These are phyloP conservation scores for Heliocidaris tuberculata DNA, from an alignment of 35 echinoderm and acorn worm genomes.

Conservation along the genomic window DNA sequence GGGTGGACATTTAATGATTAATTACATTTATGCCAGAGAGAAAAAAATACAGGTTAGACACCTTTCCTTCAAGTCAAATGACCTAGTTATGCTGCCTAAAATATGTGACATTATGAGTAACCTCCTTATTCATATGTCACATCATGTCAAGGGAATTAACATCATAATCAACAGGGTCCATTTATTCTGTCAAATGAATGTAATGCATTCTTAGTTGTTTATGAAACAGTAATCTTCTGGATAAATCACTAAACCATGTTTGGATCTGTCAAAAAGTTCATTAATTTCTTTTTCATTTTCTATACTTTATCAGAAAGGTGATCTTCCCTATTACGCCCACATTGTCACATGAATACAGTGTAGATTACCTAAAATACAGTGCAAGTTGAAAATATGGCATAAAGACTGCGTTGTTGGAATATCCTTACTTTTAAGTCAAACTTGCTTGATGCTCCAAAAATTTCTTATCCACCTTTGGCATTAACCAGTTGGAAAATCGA, in stretches of 20 bases:
- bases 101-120: background rate
- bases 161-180: background rate
- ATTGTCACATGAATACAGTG: background rate
- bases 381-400: background rate
- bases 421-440: background rate
- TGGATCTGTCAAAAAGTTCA: background rate
- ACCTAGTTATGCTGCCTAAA: background rate
- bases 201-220: background rate
- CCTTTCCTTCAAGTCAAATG: background rate
- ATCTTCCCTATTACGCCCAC: background rate
- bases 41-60: background rate
- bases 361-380: background rate
- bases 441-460: background rate
- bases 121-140: background rate
- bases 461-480: background rate
- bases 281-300: background rate
- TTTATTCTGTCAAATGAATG: background rate
- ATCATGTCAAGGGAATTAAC: background rate
- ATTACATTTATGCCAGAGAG: background rate
- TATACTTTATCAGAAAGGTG: background rate
- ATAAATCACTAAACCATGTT: background rate
- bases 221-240: background rate
- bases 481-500: background rate
- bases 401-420: background rate
- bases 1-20: background rate